Conservation (phyloP, 2,113 vertebrate species). For the Baryphthengus martii region DNA sequence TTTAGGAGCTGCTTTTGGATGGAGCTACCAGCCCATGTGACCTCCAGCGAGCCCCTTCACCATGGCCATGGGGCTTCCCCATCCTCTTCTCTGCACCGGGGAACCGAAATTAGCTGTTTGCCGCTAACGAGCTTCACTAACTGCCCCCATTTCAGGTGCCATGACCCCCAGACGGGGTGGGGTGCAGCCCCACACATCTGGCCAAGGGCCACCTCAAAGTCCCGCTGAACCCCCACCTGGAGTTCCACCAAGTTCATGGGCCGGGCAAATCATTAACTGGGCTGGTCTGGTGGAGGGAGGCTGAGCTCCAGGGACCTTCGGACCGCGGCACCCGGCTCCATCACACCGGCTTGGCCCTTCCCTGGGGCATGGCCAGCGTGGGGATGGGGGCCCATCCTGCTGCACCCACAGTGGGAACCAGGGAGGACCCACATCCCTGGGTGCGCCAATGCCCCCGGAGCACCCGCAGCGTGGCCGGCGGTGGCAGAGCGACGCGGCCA, state of each 20-base stretch:
- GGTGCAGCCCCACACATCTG: neutral
- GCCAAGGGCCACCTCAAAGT: neutral
- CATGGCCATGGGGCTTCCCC: neutral
- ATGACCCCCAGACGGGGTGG: rapidly evolving
- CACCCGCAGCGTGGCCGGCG: rapidly evolving
- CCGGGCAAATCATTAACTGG: neutral
- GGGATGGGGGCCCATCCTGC: neutral
- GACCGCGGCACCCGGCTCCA: rapidly evolving
- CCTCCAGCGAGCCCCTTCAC: neutral
- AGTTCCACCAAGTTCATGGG: neutral
- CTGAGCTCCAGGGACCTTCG: neutral
- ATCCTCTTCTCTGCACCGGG: too few relatives aligned
- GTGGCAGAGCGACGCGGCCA: neutral
- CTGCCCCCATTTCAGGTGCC: neutral
- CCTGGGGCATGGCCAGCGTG: rapidly evolving
- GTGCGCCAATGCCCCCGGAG: too few relatives aligned
- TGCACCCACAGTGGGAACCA: neutral
- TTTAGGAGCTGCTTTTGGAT: neutral
- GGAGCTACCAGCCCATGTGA: rapidly evolving
- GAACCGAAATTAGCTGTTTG: rapidly evolving
- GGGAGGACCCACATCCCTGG: neutral
- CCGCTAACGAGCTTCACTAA: neutral
- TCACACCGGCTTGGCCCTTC: rapidly evolving
- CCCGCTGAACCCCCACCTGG: rapidly evolving
- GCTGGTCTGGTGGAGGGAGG: neutral